Evolutionary conservation across 2,888 invertebrate genomes (phyloP), one percentile per base, ranked within the genome.

Genomic region (Eupithecia insigniata): DNA sequence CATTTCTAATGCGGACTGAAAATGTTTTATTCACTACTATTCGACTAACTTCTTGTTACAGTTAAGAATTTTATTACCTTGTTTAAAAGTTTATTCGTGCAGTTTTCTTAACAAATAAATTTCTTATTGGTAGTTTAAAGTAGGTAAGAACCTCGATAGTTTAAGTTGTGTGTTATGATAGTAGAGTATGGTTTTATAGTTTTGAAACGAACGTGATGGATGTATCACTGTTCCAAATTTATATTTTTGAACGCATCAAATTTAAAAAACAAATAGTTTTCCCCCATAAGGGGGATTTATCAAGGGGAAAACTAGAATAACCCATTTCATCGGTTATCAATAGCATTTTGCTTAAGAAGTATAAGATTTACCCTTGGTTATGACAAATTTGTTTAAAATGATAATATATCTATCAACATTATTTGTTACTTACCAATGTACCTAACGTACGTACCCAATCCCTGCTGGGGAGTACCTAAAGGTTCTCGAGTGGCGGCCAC

Each of bases 21-120:
- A 74, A 79, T 79, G 78, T 79, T 73, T 79, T 77, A 79, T 79
- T 79, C 75, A 79, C 76, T 71, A 68, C 72, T 32, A 71, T 73
- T 71, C 76, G 62, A 73, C 76, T 71, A 71, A 79, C 71, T 77
- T 77, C 75, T 73, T 76, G 76, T 75, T 75, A 72, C 76, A 76
- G 77, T 79, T 77, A 79, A 76, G 77, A 79, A 76, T 79, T 76
- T 79, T 79, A 79, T 77, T 79, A 76, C 79, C 74, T 76, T 75
- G 77, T 77, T 77, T 72, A 60, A 74, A 78, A 78, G 73, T 77
- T 77, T 75, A 75, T 74, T 75, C 65, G 66, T 60, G 71, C 72
- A 75, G 75, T 77, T 73, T 78, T 73, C 75, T 75, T 79, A 46
- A 69, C 76, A 76, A 77, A 77, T 79, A 75, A 76, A 77, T 76